Evolutionary conservation across 2,888 invertebrate species (phyloP).

Genomic region (Pristionchus exspectatus): DNA sequence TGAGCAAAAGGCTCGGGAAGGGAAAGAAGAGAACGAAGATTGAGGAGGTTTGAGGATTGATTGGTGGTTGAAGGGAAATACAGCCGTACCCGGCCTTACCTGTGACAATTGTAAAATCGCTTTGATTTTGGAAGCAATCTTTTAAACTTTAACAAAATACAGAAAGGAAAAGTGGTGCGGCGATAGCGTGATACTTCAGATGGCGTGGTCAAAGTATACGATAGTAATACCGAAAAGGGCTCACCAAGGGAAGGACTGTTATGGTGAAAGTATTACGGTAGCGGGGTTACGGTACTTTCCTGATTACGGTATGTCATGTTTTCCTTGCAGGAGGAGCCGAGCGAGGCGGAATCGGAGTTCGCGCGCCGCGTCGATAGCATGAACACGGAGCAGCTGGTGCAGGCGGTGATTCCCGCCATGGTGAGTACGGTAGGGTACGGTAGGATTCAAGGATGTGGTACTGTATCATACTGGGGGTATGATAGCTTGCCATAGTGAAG

Average conservation of each 20-base stretch:
- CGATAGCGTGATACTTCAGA: too few relatives aligned
- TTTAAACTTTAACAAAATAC: too few relatives aligned
- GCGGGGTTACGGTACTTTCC: not conserved
- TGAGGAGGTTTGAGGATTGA: not conserved
- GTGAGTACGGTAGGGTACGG: not conserved
- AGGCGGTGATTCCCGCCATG: constrained; percentile 34
- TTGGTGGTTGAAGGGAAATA: not conserved
- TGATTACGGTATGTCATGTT: not conserved
- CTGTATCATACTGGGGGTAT: too few relatives aligned
- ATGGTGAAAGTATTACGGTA: not conserved
- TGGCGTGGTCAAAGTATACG: too few relatives aligned
- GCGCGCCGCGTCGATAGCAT: not conserved
- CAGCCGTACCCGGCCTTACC: too few relatives aligned
- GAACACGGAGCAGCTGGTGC: constrained; percentile 38
- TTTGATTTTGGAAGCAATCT: too few relatives aligned
- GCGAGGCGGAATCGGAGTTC: not conserved
- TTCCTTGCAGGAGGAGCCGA: constrained; percentile 36
- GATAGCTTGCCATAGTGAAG: too few relatives aligned
- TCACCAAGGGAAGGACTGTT: too few relatives aligned
- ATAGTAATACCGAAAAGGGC: too few relatives aligned
- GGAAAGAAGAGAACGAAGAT: not conserved
- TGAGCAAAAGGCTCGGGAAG: constrained; percentile 23
- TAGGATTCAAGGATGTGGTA: too few relatives aligned
- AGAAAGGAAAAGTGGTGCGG: too few relatives aligned
- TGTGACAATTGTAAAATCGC: too few relatives aligned